Evolutionary conservation across 2,888 invertebrate genomes (phyloP), one percentile per base, ranked within the genome.

Genomic region (Cephalotes varians): DNA sequence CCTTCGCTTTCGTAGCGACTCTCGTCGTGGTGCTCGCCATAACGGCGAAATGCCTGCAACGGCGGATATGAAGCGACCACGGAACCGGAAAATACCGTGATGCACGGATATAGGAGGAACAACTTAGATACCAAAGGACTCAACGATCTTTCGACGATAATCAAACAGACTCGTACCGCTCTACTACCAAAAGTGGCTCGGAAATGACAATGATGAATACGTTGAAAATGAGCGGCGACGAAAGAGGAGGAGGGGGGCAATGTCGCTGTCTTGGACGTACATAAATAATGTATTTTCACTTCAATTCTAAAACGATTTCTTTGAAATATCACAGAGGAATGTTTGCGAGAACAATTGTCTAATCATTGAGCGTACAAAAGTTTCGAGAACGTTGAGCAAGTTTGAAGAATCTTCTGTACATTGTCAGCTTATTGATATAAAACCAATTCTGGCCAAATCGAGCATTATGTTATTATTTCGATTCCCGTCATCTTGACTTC

Each of bases 21-120:
- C 65, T 88, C 71, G 71, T 85, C 64, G 82, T 83, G 73, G 72
- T 82, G 74, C 83, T 86, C 82, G 84, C 58, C 74, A 74, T 83
- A 74, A 79, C 83, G 40, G 62, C 28, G 49, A 67, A 56, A 65
- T 82, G 47, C 25, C 10, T 80, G 56, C 54, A 77, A 56, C 77
- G 77, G 7, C 56, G 71, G n/a, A 79, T 56, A 28, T 44, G 71
- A 54, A 64, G 25, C 34, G 49, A 47, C 21, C 37, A 31, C n/a
- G 58, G 34, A 64, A 51, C 12, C 12, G 31, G 15, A n/a, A 18
- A 47, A 28, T 1, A 18, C 12, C 21, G 18, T 44, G 64, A 44
- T 25, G 25, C 31, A 21, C 25, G 34, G 54, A 40, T 21, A 40
- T n/a, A 37, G 34, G 40, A n/a, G 28, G 15, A 12, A 47, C 64